These are phyloP conservation scores for Caretta caretta DNA, from an alignment of 2,113 vertebrate genomes.

Conservation along the genomic window DNA sequence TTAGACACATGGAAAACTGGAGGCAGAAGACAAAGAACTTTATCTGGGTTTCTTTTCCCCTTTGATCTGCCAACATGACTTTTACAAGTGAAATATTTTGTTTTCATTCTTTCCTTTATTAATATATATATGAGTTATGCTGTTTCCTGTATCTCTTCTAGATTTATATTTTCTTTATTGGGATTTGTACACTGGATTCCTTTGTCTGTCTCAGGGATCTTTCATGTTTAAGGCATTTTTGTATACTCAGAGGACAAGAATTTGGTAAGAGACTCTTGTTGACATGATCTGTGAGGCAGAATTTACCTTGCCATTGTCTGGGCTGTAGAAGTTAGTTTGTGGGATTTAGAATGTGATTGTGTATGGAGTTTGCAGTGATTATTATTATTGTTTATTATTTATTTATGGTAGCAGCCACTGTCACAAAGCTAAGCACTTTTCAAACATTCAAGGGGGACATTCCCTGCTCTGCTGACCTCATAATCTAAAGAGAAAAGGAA, in stretches of 20 bases:
- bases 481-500: not conserved
- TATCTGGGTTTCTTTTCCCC: not conserved
- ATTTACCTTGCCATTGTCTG: not conserved
- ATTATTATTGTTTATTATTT: conserved; percentile 38
- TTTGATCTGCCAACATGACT: not conserved
- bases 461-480: conserved; percentile 17
- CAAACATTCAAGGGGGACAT: not conserved
- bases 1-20: not conserved
- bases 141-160: not conserved
- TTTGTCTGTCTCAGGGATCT: not conserved
- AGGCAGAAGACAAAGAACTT: not conserved
- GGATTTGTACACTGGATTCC: not conserved
- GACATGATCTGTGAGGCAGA: not conserved
- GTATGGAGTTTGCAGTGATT: not conserved
- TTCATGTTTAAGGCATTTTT: not conserved
- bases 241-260: not conserved
- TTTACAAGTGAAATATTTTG: not conserved
- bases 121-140: accelerated
- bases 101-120: not conserved
- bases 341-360: conserved; percentile 13
- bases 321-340: conserved; percentile 26
- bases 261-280: not conserved
- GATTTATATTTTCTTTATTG: not conserved
- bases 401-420: conserved; percentile 43
- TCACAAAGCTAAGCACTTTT: conserved; percentile 37